Percentiles rank a stretch among this genome's conserved stretches.
Evolutionary conservation across 2,113 vertebrate species (phyloP).

Genomic region (Eubucco bourcierii): DNA sequence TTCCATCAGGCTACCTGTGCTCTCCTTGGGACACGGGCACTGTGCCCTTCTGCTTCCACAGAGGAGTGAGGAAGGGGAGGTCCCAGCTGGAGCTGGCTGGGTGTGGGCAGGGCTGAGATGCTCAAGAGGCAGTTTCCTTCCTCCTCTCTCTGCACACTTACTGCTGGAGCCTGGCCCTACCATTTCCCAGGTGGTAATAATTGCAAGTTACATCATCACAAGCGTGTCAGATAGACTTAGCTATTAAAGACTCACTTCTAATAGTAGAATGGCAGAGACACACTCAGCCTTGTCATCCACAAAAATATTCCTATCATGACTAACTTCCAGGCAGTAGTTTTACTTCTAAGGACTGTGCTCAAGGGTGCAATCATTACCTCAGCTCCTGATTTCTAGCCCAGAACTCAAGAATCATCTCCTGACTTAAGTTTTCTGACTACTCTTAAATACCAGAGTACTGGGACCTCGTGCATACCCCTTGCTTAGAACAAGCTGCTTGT

Average conservation of each 20-base stretch:
- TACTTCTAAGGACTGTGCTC: neutral
- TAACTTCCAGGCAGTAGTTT: neutral
- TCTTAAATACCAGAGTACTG: neutral
- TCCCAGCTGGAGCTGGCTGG: neutral
- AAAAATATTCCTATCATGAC: constrained; percentile 20
- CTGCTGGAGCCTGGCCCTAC: neutral
- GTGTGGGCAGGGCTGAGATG: neutral
- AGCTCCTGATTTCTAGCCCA: neutral
- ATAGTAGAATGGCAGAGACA: neutral
- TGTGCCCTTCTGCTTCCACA: neutral
- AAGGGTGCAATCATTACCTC: neutral
- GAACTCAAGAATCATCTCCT: neutral
- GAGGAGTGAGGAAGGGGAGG: neutral
- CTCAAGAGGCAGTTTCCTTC: neutral
- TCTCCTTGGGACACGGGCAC: neutral
- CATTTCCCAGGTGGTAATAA: neutral
- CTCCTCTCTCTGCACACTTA: neutral
- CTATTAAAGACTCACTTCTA: neutral
- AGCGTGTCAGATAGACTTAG: neutral
- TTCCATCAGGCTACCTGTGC: neutral
- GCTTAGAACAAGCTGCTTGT: neutral
- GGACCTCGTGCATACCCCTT: neutral
- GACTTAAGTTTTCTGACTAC: neutral
- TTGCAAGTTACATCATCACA: constrained; percentile 1
- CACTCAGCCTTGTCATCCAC: neutral